Percentiles rank a stretch among this genome's conserved stretches.
These are phyloP conservation scores for Heliconius eleuchia DNA, from an alignment of 1,140 invertebrate species.

Conservation along the genomic window DNA sequence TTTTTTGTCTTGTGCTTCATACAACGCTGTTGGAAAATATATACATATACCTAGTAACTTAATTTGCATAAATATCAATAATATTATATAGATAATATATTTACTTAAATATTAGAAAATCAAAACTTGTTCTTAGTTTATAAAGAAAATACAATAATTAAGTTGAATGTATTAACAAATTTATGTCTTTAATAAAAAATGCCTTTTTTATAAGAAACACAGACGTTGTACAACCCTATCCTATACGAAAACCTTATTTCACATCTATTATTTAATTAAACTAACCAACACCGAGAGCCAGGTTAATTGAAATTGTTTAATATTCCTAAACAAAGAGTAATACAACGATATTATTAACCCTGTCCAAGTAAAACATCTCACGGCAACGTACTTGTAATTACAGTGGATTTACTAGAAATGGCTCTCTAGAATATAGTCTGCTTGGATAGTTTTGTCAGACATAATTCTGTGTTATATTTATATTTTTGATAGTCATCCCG, in stretches of 20 bases:
- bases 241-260: constrained; percentile 37
- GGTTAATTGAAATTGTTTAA: constrained; percentile 72
- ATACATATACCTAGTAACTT: too few relatives aligned
- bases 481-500: constrained; percentile 17
- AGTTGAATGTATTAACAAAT: too few relatives aligned
- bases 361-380: constrained; percentile 39
- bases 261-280: constrained; percentile 74
- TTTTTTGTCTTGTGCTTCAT: too few relatives aligned
- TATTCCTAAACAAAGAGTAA: constrained; percentile 47
- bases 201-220: too few relatives aligned
- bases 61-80: too few relatives aligned
- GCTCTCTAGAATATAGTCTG: background rate
- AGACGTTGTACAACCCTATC: constrained; percentile 41
- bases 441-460: background rate
- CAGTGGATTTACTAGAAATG: constrained; percentile 30
- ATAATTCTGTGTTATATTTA: background rate
- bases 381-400: constrained; percentile 32
- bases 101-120: too few relatives aligned
- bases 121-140: too few relatives aligned
- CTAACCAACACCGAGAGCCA: constrained; percentile 56
- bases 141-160: too few relatives aligned
- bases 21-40: too few relatives aligned
- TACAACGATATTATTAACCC: constrained; percentile 62
- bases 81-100: too few relatives aligned
- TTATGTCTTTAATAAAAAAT: too few relatives aligned